Percentiles rank a stretch among this genome's conserved stretches.
These are phyloP conservation scores for Saccostrea cuccullata DNA, from an alignment of 1,140 invertebrate species.

Conservation along the genomic window DNA sequence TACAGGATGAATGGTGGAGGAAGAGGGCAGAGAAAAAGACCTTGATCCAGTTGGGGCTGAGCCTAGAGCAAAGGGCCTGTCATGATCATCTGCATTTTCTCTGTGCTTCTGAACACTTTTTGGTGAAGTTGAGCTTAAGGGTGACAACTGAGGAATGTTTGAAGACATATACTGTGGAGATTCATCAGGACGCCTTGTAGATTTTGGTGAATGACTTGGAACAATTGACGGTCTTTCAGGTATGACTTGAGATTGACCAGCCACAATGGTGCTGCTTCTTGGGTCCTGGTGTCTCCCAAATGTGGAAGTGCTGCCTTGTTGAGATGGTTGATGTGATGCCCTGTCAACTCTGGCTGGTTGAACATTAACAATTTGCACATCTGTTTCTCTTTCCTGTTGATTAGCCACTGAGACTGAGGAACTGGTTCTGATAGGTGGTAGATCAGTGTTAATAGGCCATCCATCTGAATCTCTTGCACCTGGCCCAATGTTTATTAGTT, in stretches of 20 bases:
- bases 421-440: conserved; percentile 12
- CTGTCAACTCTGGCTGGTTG: neutral
- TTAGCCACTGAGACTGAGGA: neutral
- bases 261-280: neutral
- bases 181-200: neutral
- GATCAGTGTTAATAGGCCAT: conserved; percentile 24
- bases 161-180: neutral
- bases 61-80: conserved; percentile 7
- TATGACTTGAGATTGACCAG: neutral
- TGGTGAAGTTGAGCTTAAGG: conserved; percentile 8
- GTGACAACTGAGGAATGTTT: neutral
- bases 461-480: conserved; percentile 13
- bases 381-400: neutral
- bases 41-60: neutral
- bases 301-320: neutral
- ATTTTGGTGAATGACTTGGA: neutral
- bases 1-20: neutral
- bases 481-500: neutral
- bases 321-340: neutral
- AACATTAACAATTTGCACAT: conserved; percentile 8
- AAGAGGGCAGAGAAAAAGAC: neutral
- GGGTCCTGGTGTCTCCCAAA: neutral
- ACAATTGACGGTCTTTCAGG: neutral
- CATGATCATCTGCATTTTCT: neutral
- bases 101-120: neutral